Evolutionary conservation across 2,113 vertebrate species (phyloP).

Genomic region (Climacteris rufus): DNA sequence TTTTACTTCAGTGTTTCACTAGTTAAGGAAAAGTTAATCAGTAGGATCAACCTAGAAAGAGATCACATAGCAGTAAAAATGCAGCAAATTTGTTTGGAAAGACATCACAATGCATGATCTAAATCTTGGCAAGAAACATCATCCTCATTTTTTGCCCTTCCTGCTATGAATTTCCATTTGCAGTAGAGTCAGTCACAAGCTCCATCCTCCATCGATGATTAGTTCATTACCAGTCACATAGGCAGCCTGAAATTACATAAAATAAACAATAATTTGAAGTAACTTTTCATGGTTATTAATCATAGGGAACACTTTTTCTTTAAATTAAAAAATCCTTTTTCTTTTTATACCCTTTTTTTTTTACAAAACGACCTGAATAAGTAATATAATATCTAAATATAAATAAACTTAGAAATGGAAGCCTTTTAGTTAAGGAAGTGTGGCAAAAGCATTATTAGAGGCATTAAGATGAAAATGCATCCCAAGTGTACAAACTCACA

Average conservation of each 20-base stretch:
- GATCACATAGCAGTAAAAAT: not conserved
- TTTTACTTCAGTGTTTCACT: not conserved
- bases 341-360: not conserved
- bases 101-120: not conserved
- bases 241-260: conserved; percentile 78
- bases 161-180: not conserved
- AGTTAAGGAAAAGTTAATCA: not conserved
- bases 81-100: not conserved
- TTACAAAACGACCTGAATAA: not conserved
- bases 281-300: not conserved
- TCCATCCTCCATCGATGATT: conserved; percentile 95
- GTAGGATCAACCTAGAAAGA: not conserved
- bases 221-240: conserved; percentile 89
- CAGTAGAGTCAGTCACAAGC: conserved; percentile 73
- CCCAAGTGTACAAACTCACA: not conserved
- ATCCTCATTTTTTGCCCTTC: not conserved
- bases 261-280: not conserved
- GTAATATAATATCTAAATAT: not conserved
- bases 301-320: not conserved
- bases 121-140: not conserved
- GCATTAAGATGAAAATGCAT: not conserved
- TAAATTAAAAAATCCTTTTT: not conserved
- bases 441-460: not conserved
- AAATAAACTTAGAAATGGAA: not conserved
- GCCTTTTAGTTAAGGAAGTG: not conserved